phyloP scores from a whole-genome alignment of 1,140 invertebrate species.

The Drosophila melanica region DNA sequence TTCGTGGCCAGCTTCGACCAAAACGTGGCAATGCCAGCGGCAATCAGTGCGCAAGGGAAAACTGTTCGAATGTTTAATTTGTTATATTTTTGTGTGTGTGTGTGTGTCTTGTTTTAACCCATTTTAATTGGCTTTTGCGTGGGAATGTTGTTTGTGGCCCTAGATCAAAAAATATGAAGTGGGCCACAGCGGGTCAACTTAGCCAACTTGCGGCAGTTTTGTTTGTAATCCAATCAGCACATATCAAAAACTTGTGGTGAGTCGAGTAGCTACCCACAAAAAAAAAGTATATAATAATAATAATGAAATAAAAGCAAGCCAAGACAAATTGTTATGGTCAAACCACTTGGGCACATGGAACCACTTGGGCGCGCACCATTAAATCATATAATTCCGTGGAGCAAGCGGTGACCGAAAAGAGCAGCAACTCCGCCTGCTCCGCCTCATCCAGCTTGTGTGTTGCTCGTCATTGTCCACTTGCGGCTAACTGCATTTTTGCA shows the following conservation, averaged over 20 bases:
- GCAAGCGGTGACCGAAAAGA: slow-evolving; percentile 48
- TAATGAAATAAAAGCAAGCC: slow-evolving; percentile 9
- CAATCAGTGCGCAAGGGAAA: slow-evolving; percentile 20
- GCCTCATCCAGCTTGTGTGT: slow-evolving; percentile 7
- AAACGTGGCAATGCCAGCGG: slow-evolving; percentile 33
- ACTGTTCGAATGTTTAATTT: not conserved
- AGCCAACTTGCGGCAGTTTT: slow-evolving; percentile 9
- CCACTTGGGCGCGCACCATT: slow-evolving; percentile 71
- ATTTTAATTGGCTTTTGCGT: slow-evolving; percentile 68
- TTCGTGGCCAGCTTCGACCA: slow-evolving; percentile 38
- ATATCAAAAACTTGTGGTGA: slow-evolving; percentile 10
- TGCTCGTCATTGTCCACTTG: slow-evolving; percentile 34
- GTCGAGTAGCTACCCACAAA: slow-evolving; percentile 34
- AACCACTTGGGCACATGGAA: slow-evolving; percentile 44
- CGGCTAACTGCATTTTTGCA: slow-evolving; percentile 76
- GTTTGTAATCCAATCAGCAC: slow-evolving; percentile 60
- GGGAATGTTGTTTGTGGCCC: slow-evolving; percentile 49
- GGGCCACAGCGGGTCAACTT: slow-evolving; percentile 46
- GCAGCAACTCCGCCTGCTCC: slow-evolving; percentile 37
- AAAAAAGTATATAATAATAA: not conserved
- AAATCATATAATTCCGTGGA: slow-evolving; percentile 53
- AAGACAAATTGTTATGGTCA: slow-evolving; percentile 52
- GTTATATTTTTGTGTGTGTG: not conserved
- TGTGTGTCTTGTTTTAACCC: slow-evolving; percentile 42
- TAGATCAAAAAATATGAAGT: slow-evolving; percentile 18